Conservation (phyloP, 2,797 vertebrate genomes). For the Enteromius anoplus region DNA sequence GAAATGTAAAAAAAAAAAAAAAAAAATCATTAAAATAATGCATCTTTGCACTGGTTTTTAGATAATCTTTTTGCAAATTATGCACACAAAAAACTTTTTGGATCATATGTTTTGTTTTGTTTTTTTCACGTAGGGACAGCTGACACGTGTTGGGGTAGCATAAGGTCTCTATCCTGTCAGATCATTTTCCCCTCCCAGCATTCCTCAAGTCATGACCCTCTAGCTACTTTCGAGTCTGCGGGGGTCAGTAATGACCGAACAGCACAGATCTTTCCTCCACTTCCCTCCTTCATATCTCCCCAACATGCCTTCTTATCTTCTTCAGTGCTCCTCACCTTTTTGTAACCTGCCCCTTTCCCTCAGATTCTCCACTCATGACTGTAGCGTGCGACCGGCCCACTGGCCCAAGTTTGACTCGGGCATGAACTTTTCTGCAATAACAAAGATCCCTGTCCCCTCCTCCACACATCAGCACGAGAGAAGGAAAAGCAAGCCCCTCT, state of each 20-base stretch:
- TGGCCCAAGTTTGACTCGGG: constrained; percentile 77
- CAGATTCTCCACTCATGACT: constrained; percentile 61
- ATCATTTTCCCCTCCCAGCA: constrained; percentile 26
- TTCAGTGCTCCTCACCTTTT: constrained; percentile 33
- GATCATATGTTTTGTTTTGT: neutral
- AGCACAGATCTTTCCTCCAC: constrained; percentile 30
- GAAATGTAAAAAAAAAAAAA: neutral
- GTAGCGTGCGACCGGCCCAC: constrained; percentile 76
- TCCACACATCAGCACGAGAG: constrained; percentile 46
- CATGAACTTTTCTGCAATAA: constrained; percentile 71
- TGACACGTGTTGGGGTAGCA: constrained; percentile 23
- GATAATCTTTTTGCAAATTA: neutral
- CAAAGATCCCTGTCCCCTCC: constrained; percentile 68
- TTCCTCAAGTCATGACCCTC: constrained; percentile 32
- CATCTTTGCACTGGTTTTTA: neutral
- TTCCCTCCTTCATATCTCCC: constrained; percentile 20
- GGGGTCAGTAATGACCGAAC: constrained; percentile 33
- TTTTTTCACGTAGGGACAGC: constrained; percentile 28
- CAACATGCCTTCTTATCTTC: constrained; percentile 34
- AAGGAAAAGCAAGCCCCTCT: constrained; percentile 54
- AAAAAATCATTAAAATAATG: neutral
- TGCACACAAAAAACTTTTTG: neutral
- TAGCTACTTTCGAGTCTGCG: constrained; percentile 5
- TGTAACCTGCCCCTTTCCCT: constrained; percentile 42
- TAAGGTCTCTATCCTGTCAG: constrained; percentile 20